Evolutionary conservation across 2,888 invertebrate genomes (phyloP).

Genomic region (Gibbula magus): DNA sequence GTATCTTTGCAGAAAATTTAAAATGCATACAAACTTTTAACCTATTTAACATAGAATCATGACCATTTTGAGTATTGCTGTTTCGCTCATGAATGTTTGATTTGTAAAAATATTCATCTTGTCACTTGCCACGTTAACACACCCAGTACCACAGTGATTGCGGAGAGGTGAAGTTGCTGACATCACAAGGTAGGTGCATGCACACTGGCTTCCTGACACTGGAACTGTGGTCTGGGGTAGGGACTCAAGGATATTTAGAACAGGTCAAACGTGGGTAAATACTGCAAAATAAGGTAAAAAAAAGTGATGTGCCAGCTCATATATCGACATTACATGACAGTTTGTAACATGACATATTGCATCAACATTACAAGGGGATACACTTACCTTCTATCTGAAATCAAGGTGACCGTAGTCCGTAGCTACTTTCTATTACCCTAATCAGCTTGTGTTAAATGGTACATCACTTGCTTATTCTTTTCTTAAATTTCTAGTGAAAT

Average conservation of each 20-base stretch:
- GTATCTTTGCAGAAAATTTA: no score
- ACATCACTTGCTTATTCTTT: no score
- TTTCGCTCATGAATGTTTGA: background rate
- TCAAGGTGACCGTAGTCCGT: no score
- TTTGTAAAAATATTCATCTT: background rate
- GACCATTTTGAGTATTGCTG: background rate
- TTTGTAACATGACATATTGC: no score
- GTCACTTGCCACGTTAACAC: conserved; percentile 9
- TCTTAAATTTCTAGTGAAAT: no score
- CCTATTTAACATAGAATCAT: background rate
- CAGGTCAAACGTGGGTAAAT: background rate
- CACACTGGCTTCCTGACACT: background rate
- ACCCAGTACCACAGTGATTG: conserved; percentile 9
- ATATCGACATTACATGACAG: no score
- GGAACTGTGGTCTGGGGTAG: conserved; percentile 17
- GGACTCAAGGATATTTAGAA: background rate
- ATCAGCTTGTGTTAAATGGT: no score
- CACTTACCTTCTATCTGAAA: no score
- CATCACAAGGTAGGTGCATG: conserved; percentile 18
- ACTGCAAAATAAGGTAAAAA: conserved; percentile 11
- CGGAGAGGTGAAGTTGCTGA: background rate
- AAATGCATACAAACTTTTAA: background rate
- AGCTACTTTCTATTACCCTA: no score
- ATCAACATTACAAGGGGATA: no score
- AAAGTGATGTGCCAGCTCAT: background rate